phyloP scores from a whole-genome alignment of 2,113 vertebrate species.

The Crotalus helleri region DNA sequence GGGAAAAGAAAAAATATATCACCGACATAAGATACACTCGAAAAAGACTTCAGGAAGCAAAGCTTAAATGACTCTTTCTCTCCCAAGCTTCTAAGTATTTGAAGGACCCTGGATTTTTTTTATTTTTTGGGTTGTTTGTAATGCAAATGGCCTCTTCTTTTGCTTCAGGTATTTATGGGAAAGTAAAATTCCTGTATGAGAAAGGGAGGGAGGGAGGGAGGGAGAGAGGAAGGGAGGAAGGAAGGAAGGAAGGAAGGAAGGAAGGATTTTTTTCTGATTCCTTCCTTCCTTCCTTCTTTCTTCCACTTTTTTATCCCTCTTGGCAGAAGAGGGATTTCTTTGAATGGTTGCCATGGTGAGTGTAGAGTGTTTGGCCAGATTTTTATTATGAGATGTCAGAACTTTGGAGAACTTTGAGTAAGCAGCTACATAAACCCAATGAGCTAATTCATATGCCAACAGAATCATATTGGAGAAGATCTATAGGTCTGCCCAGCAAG shows the following conservation, averaged over 20 bases:
- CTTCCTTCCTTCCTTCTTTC: not conserved
- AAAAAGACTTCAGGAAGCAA: not conserved
- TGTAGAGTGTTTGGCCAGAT: not conserved
- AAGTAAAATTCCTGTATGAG: not conserved
- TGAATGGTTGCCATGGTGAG: slow-evolving; percentile 27
- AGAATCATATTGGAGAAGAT: not conserved
- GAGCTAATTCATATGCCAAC: not conserved
- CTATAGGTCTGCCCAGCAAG: not conserved
- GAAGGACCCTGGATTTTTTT: not conserved
- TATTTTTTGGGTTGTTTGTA: not conserved
- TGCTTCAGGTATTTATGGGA: not conserved
- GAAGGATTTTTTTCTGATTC: not conserved
- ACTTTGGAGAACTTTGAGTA: not conserved
- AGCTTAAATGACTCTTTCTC: not conserved
- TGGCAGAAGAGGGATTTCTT: not conserved
- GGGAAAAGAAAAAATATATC: not conserved
- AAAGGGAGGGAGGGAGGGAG: not conserved
- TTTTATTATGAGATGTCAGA: not conserved
- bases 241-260: not conserved
- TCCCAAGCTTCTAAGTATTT: not conserved
- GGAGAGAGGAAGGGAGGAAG: not conserved
- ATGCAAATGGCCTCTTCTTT: not conserved
- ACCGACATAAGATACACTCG: not conserved
- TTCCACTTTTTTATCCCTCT: not conserved
- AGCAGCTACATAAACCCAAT: not conserved